These are phyloP conservation scores for Teleiodes luculella DNA, from an alignment of 2,888 invertebrate species.

Conservation along the genomic window DNA sequence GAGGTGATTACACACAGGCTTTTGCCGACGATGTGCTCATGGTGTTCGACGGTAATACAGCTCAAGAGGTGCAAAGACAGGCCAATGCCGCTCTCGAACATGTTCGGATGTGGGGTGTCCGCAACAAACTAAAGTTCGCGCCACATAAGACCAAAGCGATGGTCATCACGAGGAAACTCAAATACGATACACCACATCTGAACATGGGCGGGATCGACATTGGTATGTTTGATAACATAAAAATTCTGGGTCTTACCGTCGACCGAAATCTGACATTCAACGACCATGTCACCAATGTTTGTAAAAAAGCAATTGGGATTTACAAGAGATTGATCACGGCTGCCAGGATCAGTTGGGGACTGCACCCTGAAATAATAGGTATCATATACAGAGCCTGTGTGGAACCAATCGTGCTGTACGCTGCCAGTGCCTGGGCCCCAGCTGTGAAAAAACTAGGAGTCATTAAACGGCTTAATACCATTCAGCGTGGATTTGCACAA, in stretches of 20 bases:
- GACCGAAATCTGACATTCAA: conserved; percentile 15
- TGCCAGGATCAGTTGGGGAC: conserved; percentile 5
- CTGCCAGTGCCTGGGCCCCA: conserved; percentile 18
- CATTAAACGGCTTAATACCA: background rate
- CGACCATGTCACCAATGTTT: background rate
- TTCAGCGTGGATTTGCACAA: background rate
- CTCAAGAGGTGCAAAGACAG: background rate
- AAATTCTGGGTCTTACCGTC: conserved; percentile 19
- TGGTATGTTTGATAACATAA: conserved; percentile 7
- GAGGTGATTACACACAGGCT: no score
- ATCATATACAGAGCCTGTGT: conserved; percentile 10
- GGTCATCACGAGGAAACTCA: no score
- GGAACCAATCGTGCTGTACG: conserved; percentile 4
- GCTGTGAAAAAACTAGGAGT: background rate
- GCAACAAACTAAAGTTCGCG: background rate
- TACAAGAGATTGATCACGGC: conserved; percentile 8
- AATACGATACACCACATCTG: no score
- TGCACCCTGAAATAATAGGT: background rate
- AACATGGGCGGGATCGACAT: conserved; percentile 10
- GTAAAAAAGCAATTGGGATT: background rate
- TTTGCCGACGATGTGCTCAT: no score
- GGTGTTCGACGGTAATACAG: background rate
- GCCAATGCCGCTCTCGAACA: background rate
- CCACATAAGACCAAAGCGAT: background rate
- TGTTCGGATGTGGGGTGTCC: conserved; percentile 3